phyloP scores from a whole-genome alignment of 2,797 vertebrate species.

The Sphenodon punctatus region DNA sequence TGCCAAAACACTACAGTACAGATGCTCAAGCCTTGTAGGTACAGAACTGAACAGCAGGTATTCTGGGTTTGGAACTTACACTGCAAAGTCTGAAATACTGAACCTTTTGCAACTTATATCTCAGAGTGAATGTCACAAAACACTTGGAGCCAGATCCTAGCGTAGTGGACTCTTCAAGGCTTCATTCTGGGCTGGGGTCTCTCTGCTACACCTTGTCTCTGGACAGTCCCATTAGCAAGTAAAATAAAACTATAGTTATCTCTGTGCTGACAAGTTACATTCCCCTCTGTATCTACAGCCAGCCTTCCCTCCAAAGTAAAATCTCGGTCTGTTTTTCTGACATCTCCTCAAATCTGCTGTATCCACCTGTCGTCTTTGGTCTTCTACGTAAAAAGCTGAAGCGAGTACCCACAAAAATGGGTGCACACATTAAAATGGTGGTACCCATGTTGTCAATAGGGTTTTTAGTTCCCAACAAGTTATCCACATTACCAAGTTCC shows the following conservation, averaged over 20 bases:
- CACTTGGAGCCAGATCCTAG: not conserved
- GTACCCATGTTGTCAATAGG: too few species aligned
- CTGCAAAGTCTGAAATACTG: not conserved
- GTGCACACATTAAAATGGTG: too few species aligned
- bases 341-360: not conserved
- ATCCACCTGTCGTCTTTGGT: not conserved
- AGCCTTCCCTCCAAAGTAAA: not conserved
- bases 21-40: not conserved
- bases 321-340: not conserved
- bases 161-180: not conserved
- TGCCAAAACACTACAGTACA: not conserved
- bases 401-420: too few species aligned
- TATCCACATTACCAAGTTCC: too few species aligned
- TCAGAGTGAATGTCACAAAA: not conserved
- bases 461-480: too few species aligned
- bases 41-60: not conserved
- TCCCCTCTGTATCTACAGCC: not conserved
- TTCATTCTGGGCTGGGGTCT: not conserved
- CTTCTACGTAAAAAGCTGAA: too few species aligned
- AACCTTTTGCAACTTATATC: not conserved
- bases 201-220: not conserved
- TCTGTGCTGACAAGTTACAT: not conserved
- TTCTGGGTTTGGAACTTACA: not conserved
- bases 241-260: not conserved
- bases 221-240: not conserved